These are phyloP conservation scores for Potamarius usumacintae DNA, from an alignment of 2,113 vertebrate genomes.

Conservation along the genomic window DNA sequence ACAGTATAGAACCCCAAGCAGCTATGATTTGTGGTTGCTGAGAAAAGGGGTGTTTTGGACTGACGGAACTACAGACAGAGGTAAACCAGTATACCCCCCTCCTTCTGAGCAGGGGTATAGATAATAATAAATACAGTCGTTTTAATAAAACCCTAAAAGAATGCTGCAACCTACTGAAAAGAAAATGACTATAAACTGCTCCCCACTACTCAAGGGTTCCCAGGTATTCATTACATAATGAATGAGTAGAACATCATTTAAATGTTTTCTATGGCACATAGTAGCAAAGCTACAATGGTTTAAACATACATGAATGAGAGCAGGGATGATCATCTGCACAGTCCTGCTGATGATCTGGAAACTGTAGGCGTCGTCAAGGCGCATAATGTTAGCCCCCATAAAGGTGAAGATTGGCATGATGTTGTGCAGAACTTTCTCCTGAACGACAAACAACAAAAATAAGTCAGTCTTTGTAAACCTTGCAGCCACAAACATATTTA, in stretches of 20 bases:
- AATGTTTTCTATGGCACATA: no score
- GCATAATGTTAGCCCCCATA: conserved; percentile 93
- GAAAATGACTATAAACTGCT: neutral
- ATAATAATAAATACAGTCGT: no score
- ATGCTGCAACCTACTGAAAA: neutral
- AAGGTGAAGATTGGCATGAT: conserved; percentile 99
- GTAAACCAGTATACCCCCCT: no score
- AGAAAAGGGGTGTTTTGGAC: no score
- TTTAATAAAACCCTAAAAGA: neutral
- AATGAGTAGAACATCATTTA: neutral
- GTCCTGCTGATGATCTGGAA: conserved; percentile 96
- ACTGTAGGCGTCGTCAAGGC: conserved; percentile 92
- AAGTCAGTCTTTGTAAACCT: neutral
- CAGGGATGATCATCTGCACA: conserved; percentile 91
- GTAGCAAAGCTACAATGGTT: neutral
- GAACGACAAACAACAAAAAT: conserved; percentile 21
- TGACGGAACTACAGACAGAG: no score
- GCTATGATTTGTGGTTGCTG: no score
- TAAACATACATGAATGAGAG: conserved; percentile 83
- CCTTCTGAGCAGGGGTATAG: no score
- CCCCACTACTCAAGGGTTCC: neutral
- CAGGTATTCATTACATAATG: neutral
- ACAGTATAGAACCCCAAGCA: no score
- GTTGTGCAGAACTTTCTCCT: conserved; percentile 98
- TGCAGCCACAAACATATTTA: neutral